Evolutionary conservation across 2,113 vertebrate species (phyloP), one percentile per base, ranked within the genome.

Genomic region (Epinephelus lanceolatus): DNA sequence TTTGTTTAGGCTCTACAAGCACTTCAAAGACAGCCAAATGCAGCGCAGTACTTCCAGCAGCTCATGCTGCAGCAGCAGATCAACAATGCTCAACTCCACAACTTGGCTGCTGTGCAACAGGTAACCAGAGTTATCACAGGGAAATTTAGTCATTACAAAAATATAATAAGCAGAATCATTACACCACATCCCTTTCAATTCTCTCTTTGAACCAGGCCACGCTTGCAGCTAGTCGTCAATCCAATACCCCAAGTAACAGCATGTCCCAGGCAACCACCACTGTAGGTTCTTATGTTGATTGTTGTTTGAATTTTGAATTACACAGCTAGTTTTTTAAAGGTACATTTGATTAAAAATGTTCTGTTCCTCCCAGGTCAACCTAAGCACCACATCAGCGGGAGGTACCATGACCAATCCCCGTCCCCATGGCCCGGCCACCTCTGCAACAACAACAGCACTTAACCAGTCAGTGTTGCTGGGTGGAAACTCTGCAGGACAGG

Each of bases 1-100:
- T 82, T n/a, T 83, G 71, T 82, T 76, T 42, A 99, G 98, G 98
- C 98, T 72, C 94, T 99, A 30, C 98, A 99, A 86, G 98, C 98
- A 0, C 93, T 99, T 57, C 98, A 99, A 91, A 96, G 98, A 74
- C 98, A 99, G 90, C 98, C 98, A 37, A 98, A 99, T 84, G 98
- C 98, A 27, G 98, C 98, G 66, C 98, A 99, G 89, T 99, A 99
- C 88, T 99, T 99, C 80, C 98, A 99, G 90, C 98, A 99, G 91
- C 97, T 99, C 80, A 99, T 99, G 98, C 95, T 99, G 68, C 98
- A 99, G 86, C 98, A 99, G 93, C 98, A 99, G 91, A 97, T 99
- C 91, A 99, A 95, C 82, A 99, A 92, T 76, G 98, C 98, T 60
- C 98, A 99, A 86, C 95, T 99, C 60, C 97, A 99, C 67, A 99